These are phyloP conservation scores for Thermophis baileyi DNA, from an alignment of 2,113 vertebrate genomes.

Conservation along the genomic window DNA sequence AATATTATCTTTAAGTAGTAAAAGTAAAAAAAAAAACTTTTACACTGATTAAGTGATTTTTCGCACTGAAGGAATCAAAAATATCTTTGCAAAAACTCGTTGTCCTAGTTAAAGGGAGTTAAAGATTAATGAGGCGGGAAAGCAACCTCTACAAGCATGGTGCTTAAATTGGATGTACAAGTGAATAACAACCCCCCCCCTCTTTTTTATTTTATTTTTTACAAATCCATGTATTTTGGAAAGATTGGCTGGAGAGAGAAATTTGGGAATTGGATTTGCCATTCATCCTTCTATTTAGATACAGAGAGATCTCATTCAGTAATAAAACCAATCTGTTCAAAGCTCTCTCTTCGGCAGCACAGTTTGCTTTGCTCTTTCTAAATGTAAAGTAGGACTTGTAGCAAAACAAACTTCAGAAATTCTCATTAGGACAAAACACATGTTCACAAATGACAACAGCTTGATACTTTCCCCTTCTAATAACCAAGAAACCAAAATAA, in stretches of 20 bases:
- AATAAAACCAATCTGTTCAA: not conserved
- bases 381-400: not conserved
- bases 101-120: not conserved
- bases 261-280: not conserved
- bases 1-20: not conserved
- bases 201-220: not conserved
- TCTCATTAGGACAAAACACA: not conserved
- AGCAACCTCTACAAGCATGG: not conserved
- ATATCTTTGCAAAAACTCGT: not conserved
- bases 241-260: not conserved
- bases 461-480: not conserved
- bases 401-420: not conserved
- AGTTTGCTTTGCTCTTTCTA: not conserved
- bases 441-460: not conserved
- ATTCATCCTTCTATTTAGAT: not conserved
- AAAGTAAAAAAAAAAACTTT: not conserved
- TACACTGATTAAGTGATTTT: not conserved
- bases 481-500: not conserved
- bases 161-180: not conserved
- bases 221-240: not conserved
- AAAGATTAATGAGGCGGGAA: not conserved
- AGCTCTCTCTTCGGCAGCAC: not conserved
- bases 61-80: not conserved
- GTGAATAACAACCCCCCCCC: not conserved
- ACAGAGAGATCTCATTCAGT: not conserved